Evolutionary conservation across 2,113 vertebrate genomes (phyloP).

Genomic region (Malurus elegans): DNA sequence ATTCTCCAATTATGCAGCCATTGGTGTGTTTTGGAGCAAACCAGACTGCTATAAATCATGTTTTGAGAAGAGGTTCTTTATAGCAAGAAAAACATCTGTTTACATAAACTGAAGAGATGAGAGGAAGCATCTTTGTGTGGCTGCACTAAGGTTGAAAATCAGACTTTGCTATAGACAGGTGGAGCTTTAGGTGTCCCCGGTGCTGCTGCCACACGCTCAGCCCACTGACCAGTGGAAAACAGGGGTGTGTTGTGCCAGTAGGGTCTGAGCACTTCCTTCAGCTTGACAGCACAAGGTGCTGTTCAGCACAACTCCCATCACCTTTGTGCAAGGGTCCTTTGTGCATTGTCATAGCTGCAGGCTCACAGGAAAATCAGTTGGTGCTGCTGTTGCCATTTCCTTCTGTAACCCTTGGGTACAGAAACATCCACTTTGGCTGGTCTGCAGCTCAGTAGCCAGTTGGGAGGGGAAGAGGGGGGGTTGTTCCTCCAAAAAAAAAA

Average conservation of each 20-base stretch:
- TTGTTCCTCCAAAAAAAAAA: not conserved
- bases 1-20: not conserved
- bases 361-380: not conserved
- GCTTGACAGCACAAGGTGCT: not conserved
- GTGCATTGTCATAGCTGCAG: not conserved
- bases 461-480: not conserved
- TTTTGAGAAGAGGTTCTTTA: not conserved
- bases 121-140: not conserved
- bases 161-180: not conserved
- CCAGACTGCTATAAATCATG: not conserved
- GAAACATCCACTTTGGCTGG: not conserved
- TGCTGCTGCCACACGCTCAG: fast-evolving
- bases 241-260: not conserved
- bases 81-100: not conserved
- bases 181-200: not conserved
- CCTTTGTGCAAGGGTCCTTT: not conserved
- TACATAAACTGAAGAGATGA: not conserved
- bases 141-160: not conserved
- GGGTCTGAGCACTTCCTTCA: not conserved
- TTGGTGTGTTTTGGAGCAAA: not conserved
- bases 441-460: not conserved
- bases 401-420: not conserved
- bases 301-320: not conserved
- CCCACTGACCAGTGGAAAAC: no score
- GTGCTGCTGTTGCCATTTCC: not conserved